Evolutionary conservation across 2,113 vertebrate genomes (phyloP).

Genomic region (Phalacrocorax carbo): DNA sequence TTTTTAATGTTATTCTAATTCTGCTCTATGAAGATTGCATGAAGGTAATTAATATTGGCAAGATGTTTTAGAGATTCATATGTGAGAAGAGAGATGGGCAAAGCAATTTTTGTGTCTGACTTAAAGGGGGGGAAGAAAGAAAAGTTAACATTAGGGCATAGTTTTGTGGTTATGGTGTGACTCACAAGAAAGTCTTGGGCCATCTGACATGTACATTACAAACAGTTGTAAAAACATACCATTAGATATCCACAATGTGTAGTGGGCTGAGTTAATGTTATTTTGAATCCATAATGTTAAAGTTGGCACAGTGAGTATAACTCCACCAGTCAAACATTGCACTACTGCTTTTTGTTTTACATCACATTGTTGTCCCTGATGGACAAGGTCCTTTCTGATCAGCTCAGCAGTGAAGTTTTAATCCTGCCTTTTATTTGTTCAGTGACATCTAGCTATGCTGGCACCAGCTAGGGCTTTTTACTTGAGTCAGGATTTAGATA

Average conservation of each 20-base stretch:
- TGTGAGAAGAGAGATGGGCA: not conserved
- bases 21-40: not conserved
- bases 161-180: conserved; percentile 23
- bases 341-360: not conserved
- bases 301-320: not conserved
- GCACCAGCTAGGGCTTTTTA: not conserved
- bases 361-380: not conserved
- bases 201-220: conserved; percentile 33
- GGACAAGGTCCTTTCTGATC: not conserved
- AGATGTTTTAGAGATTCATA: not conserved
- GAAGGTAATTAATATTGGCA: not conserved
- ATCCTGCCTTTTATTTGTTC: not conserved
- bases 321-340: not conserved
- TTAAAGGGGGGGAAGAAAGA: not conserved
- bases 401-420: not conserved
- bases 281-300: not conserved
- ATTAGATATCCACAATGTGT: not conserved
- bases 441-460: not conserved
- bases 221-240: conserved; percentile 61
- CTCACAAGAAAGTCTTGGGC: conserved; percentile 17
- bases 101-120: not conserved
- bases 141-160: not conserved
- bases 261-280: conserved; percentile 10
- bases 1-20: not conserved
- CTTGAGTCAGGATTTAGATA: not conserved